phyloP scores from a whole-genome alignment of 1,140 invertebrate species.

The Drosophila sturtevanti region DNA sequence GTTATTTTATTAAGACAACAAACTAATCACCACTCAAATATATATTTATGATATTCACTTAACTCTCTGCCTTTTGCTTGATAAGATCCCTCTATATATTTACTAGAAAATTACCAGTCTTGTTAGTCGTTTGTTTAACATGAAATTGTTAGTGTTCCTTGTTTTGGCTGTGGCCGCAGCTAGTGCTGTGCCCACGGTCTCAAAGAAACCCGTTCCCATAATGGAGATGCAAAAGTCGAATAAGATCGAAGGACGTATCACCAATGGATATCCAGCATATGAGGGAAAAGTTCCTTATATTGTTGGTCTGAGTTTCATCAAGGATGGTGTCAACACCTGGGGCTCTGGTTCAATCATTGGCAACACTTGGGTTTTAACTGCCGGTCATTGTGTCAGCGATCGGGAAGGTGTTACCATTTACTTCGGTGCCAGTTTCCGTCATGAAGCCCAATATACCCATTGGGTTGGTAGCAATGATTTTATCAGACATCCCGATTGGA shows the following conservation, averaged over 20 bases:
- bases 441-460: slow-evolving; percentile 27
- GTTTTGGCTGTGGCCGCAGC: slow-evolving; percentile 26
- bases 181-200: slow-evolving; percentile 18
- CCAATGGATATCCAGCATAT: slow-evolving; percentile 47
- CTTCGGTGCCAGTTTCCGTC: slow-evolving; percentile 30
- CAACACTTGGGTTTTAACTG: slow-evolving; percentile 83
- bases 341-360: slow-evolving; percentile 85
- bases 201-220: slow-evolving; percentile 24
- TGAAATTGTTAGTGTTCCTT: slow-evolving; percentile 32
- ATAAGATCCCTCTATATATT: neutral
- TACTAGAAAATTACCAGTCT: neutral
- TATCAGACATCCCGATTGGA: slow-evolving; percentile 21
- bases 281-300: slow-evolving; percentile 84
- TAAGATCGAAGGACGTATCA: slow-evolving; percentile 45
- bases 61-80: neutral
- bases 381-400: slow-evolving; percentile 54
- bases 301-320: slow-evolving; percentile 68
- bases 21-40: neutral
- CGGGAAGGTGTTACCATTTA: slow-evolving; percentile 34
- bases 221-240: slow-evolving; percentile 35
- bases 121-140: neutral
- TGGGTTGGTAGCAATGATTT: slow-evolving; percentile 26
- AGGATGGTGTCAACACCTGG: slow-evolving; percentile 82
- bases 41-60: neutral
- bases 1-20: neutral